Base-by-base conservation (phyloP, 2,888 invertebrate genomes). In the Alloscopus bannaensis region DNA sequence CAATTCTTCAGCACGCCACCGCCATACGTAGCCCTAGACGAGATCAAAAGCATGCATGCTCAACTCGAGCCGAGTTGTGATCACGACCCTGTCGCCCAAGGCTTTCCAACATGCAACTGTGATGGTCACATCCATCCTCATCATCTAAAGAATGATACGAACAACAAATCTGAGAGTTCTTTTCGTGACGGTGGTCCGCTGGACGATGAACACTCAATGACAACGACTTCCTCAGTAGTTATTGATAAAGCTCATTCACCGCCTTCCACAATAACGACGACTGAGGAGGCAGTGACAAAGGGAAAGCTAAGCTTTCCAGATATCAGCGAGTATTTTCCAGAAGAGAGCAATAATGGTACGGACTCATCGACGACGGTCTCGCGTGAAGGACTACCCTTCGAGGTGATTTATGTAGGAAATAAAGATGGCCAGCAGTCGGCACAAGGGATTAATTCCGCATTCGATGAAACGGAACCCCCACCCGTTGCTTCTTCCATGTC, bases 1-100 rank as follows among this genome's bases (percentile, higher is more conserved):
- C 59, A 29, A 16, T 71, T 50, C 20, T 71, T 71, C 40, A 71
- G 71, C 36, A 71, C 71, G 26, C 71, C 71, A 18, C 62, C 71
- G 1, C 62, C 71, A 3, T 4, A 50, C 18, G 18, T 71, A 2
- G 60, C 62, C 47, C 62, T 60, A 16, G 71, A 71, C 24, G 62
- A 62, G 13, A 29, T 71, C 47, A 71, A 62, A 50, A 36, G 18
- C n/a, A 31, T 50, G 8, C 62, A 71, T 26, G 62, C 47, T 8
- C 36, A 50, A 1, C 36, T 71, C n/a, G 26, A 3, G 11, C 3
- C 52, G 16, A 59, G 16, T 8, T 55, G 55, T 26, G 55, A 26
- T 24, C 69, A 69, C 20, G 59, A 69, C 20, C 69, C 60, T 50
- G 28, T 18, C 18, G 36, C 22, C n/a, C 60, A 50, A 8, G 24